phyloP scores from a whole-genome alignment of 2,888 invertebrate genomes.

The Embidobia sp. region DNA sequence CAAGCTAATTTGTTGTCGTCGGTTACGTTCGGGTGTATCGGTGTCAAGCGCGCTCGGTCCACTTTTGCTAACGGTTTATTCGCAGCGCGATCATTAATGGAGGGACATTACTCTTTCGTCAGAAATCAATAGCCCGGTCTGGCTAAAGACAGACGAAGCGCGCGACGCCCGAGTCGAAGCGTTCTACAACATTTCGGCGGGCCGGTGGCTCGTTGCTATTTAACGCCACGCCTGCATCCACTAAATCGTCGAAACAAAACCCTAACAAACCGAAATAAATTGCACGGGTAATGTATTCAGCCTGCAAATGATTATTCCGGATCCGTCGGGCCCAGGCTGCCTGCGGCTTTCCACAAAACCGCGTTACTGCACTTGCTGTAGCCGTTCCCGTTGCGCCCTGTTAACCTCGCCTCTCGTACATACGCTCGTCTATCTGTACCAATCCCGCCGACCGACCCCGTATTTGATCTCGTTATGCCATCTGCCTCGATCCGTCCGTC shows the following conservation, averaged over 20 bases:
- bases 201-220: background rate
- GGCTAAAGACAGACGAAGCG: slow-evolving; percentile 37
- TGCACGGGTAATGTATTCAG: slow-evolving; percentile 78
- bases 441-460: slow-evolving; percentile 63
- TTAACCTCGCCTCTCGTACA: slow-evolving; percentile 39
- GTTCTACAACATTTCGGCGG: slow-evolving; percentile 8
- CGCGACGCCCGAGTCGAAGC: no score
- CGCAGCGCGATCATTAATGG: slow-evolving; percentile 79
- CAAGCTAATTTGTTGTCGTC: slow-evolving; percentile 65
- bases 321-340: slow-evolving; percentile 75
- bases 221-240: slow-evolving; percentile 26
- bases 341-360: slow-evolving; percentile 77
- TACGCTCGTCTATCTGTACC: slow-evolving; percentile 55
- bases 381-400: slow-evolving; percentile 61
- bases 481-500: slow-evolving; percentile 60
- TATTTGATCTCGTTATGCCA: slow-evolving; percentile 75
- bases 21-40: slow-evolving; percentile 61
- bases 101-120: slow-evolving; percentile 78
- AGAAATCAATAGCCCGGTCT: slow-evolving; percentile 76
- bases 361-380: slow-evolving; percentile 60
- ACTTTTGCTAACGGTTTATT: slow-evolving; percentile 80
- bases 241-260: slow-evolving; percentile 78
- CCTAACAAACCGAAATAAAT: slow-evolving; percentile 79
- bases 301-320: slow-evolving; percentile 79
- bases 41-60: slow-evolving; percentile 68